Evolutionary conservation across 1,140 invertebrate genomes (phyloP), one percentile per base, ranked within the genome.

Genomic region (Tigriopus japonicus): DNA sequence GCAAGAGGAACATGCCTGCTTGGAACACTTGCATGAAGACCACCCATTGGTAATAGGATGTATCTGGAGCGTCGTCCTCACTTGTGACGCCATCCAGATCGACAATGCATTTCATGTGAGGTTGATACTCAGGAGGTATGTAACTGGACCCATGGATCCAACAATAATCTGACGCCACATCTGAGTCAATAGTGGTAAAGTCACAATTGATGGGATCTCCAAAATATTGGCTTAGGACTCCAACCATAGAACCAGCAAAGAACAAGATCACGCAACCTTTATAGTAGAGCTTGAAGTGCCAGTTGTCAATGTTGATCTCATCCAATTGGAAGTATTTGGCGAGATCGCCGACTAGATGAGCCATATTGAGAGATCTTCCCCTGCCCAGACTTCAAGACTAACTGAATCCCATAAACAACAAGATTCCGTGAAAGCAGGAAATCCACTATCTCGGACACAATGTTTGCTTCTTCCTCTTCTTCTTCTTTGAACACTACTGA

Each of bases 271-370:
- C 15, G 23, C 21, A 54, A 14, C 43, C 43, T 42, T 61, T 61
- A 40, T 61, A 49, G 19, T 19, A 61, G 1, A 61, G 49, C 35
- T 61, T 61, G 51, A 61, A 61, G 9, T 23, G 40, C 59, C 59
- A 61, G 23, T 61, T 61, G 49, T 61, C 59, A 19, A 61, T 61
- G 28, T 61, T 61, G 52, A 61, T 61, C 5, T 61, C 59, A 53
- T 61, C 59, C n/a, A 54, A 61, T 10, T 17, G 35, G n/a, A 61
- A 56, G 51, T 55, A 53, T 21, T 51, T 61, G 49, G 40, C 59
- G n/a, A 61, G 19, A 42, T 61, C 59, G 14, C n/a, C 21, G 45
- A 61, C 19, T 21, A 61, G 24, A 40, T 61, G 59, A 28, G 51
- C 52, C 59, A 61, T 61, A 6, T 61, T 59, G 58, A 59, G 21